These are phyloP conservation scores for Lithodes maja DNA, from an alignment of 2,888 invertebrate genomes.

Conservation along the genomic window DNA sequence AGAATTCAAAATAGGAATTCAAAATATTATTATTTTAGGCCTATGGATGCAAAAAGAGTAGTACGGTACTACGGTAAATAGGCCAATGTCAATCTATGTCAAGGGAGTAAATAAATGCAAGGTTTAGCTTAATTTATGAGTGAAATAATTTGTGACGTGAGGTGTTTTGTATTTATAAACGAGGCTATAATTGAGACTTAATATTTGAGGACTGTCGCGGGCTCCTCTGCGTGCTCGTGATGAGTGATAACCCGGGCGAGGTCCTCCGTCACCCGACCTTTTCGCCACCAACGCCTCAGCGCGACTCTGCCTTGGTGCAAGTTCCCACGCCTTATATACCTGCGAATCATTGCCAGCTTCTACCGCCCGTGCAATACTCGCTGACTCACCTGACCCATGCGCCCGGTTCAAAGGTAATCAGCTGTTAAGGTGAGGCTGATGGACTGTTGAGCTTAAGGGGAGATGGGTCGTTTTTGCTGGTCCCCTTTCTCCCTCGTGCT, in stretches of 20 bases:
- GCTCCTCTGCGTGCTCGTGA: neutral
- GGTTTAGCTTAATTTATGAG: too few species aligned
- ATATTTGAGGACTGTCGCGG: neutral
- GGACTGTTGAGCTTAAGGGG: neutral
- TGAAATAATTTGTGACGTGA: too few species aligned
- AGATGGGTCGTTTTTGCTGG: too few species aligned
- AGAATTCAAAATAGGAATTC: too few species aligned
- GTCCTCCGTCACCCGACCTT: slow-evolving; percentile 29
- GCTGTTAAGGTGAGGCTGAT: neutral
- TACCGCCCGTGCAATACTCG: slow-evolving; percentile 18
- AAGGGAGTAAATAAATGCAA: too few species aligned
- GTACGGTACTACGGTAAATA: too few species aligned
- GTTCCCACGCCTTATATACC: slow-evolving; percentile 31
- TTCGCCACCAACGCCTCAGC: slow-evolving; percentile 40
- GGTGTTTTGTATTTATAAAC: too few species aligned
- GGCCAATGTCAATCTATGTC: too few species aligned
- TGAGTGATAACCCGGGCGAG: neutral
- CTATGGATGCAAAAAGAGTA: too few species aligned
- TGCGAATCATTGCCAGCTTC: slow-evolving; percentile 38
- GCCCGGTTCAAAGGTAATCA: slow-evolving; percentile 14
- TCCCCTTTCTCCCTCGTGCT: too few species aligned
- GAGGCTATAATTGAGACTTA: too few species aligned
- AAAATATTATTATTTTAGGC: too few species aligned
- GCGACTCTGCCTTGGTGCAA: slow-evolving; percentile 30
- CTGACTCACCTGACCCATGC: slow-evolving; percentile 21